Percentiles rank a stretch among this genome's conserved stretches.
These are phyloP conservation scores for Hypselothyrea guttata DNA, from an alignment of 2,888 invertebrate species.

Conservation along the genomic window DNA sequence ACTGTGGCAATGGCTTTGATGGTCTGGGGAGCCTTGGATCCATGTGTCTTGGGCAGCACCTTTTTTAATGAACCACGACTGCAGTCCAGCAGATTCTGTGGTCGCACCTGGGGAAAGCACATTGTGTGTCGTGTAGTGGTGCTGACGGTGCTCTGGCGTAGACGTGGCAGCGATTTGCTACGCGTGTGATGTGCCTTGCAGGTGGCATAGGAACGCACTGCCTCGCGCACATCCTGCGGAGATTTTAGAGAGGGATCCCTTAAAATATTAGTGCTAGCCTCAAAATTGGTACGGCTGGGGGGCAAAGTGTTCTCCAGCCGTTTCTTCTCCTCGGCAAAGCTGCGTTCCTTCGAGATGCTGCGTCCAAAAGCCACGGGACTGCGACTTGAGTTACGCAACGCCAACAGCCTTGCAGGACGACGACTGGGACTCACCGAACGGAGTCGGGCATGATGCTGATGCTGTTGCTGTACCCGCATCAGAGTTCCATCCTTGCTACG, in stretches of 20 bases:
- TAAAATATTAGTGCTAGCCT: constrained; percentile 82
- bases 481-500: constrained; percentile 55
- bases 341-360: constrained; percentile 84
- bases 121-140: constrained; percentile 72
- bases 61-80: constrained; percentile 47
- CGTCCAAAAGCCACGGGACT: constrained; percentile 83
- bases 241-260: constrained; percentile 84
- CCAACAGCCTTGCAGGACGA: constrained; percentile 54
- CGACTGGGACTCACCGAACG: constrained; percentile 79
- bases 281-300: constrained; percentile 77
- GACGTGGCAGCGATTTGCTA: constrained; percentile 80
- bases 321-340: constrained; percentile 84
- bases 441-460: constrained; percentile 63
- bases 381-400: constrained; percentile 79
- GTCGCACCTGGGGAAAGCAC: constrained; percentile 67
- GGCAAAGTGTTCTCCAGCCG: constrained; percentile 82
- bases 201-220: constrained; percentile 81
- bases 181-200: constrained; percentile 74
- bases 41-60: constrained; percentile 37
- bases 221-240: constrained; percentile 84
- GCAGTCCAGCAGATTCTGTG: constrained; percentile 55
- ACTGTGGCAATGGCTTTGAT: constrained; percentile 35
- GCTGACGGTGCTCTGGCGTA: constrained; percentile 62
- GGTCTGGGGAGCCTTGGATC: constrained; percentile 49
- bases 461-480: constrained; percentile 64